Percentiles rank a stretch among this genome's conserved stretches.
phyloP scores from a whole-genome alignment of 2,888 invertebrate genomes.

The Geophilus truncorum region DNA sequence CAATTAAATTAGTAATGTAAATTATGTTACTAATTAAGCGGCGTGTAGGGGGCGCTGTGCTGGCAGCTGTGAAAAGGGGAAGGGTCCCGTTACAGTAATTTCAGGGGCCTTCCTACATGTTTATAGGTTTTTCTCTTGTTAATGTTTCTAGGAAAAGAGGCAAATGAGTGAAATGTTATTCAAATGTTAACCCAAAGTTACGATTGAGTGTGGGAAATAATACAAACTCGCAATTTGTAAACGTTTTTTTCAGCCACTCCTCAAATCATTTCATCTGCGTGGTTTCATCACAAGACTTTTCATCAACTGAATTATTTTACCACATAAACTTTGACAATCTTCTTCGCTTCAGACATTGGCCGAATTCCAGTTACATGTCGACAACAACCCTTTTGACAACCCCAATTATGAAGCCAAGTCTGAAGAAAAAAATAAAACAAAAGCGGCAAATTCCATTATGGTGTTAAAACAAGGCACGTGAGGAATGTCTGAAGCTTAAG shows the following conservation, averaged over 20 bases:
- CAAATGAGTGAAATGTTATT: no score
- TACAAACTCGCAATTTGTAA: background rate
- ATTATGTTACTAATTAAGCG: no score
- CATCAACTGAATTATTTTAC: conserved; percentile 5
- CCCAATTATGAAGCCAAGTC: background rate
- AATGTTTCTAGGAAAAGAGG: no score
- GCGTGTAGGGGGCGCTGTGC: no score
- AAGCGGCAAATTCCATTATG: background rate
- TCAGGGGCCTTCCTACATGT: no score
- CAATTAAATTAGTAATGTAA: no score
- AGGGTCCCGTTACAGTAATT: no score
- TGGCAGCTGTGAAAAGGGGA: no score
- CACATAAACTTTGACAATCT: conserved; percentile 13
- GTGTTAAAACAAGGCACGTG: background rate
- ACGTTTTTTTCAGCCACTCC: background rate
- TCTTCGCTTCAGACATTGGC: conserved; percentile 5
- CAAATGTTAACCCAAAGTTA: no score
- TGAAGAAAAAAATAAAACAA: background rate
- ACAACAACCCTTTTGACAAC: conserved; percentile 10
- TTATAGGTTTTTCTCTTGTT: no score
- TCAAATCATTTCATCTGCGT: background rate
- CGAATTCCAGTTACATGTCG: conserved; percentile 6
- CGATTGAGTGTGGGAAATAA: no score
- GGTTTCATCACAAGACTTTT: background rate
- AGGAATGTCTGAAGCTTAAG: background rate